These are phyloP conservation scores for Apeltes quadracus DNA, from an alignment of 2,113 vertebrate genomes.

Conservation along the genomic window DNA sequence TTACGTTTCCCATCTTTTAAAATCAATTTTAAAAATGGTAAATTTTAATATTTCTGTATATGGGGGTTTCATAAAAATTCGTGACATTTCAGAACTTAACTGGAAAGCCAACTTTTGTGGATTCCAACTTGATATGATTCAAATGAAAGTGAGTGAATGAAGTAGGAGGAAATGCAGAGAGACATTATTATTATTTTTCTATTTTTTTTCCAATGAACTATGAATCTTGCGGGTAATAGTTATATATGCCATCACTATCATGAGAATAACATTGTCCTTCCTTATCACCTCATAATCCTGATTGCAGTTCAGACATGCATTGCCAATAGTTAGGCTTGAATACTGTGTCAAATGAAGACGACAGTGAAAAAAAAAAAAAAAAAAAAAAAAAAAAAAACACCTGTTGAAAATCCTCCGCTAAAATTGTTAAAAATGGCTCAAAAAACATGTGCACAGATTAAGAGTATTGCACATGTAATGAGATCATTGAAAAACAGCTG, in stretches of 20 bases:
- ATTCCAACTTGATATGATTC: background rate
- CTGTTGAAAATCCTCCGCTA: conserved; percentile 6
- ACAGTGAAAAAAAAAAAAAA: background rate
- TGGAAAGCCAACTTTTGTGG: background rate
- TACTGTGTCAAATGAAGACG: background rate
- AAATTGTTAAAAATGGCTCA: conserved; percentile 3
- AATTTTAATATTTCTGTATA: background rate
- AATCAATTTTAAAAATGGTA: background rate
- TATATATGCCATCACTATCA: background rate
- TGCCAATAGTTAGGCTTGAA: background rate
- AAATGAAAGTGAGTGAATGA: background rate
- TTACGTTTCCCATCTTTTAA: background rate
- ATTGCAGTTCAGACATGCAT: background rate
- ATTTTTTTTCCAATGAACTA: background rate
- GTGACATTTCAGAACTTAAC: background rate
- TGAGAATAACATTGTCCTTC: background rate
- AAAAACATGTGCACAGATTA: background rate
- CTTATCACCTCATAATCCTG: background rate
- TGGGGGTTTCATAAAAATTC: background rate
- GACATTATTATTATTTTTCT: too few relatives aligned
- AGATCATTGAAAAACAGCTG: conserved; percentile 11
- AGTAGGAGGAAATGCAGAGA: background rate
- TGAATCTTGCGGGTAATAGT: background rate
- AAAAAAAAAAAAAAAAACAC: background rate
- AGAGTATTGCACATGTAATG: conserved; percentile 6